phyloP scores from a whole-genome alignment of 92 coral and sea anemone genomes.

The Anthopleura xanthogrammica region DNA sequence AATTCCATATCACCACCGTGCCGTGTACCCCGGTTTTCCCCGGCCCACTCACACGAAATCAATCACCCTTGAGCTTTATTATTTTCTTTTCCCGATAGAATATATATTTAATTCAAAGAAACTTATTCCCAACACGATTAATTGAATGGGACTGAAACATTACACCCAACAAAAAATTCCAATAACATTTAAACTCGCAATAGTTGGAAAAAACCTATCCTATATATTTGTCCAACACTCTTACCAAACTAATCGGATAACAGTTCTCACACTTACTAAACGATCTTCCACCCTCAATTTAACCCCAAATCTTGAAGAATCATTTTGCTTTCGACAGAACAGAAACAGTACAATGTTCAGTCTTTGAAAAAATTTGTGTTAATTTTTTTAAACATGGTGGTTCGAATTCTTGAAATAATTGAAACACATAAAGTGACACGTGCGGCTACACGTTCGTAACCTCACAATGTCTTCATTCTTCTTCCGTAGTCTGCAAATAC shows the following conservation, averaged over 20 bases:
- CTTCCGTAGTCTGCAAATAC: conserved; percentile 84
- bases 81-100: too few species aligned
- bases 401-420: neutral
- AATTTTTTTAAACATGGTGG: neutral
- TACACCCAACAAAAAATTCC: neutral
- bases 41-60: neutral
- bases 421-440: neutral
- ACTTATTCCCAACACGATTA: neutral
- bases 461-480: conserved; percentile 4
- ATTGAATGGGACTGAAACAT: neutral
- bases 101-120: neutral
- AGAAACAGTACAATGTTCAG: too few species aligned
- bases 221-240: too few species aligned
- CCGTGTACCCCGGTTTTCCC: neutral
- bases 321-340: too few species aligned
- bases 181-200: neutral
- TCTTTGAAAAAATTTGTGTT: too few species aligned
- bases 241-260: too few species aligned
- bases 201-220: neutral
- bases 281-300: too few species aligned
- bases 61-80: neutral
- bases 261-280: too few species aligned
- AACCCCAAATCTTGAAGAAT: too few species aligned
- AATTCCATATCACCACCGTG: neutral
- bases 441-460: neutral